A percentile compares a stretch with the other conserved stretches of the same genome.
phyloP scores from a whole-genome alignment of 2,888 invertebrate species.

The Chironomus riparius region DNA sequence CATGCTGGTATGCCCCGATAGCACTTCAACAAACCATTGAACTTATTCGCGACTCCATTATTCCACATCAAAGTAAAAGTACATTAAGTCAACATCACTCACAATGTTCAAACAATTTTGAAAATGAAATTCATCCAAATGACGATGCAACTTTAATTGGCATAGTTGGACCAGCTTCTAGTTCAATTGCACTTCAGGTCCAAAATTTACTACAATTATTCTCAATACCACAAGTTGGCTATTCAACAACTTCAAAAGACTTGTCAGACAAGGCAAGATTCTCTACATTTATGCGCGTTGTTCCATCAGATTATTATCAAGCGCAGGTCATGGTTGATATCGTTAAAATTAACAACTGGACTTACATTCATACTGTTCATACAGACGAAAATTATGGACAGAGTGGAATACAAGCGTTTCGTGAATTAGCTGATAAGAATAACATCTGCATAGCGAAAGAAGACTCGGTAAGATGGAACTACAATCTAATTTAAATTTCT shows the following conservation, averaged over 20 bases:
- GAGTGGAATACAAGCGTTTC: constrained; percentile 65
- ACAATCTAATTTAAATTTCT: not conserved
- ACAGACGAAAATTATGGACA: constrained; percentile 68
- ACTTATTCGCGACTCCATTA: constrained; percentile 60
- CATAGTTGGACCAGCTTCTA: constrained; percentile 66
- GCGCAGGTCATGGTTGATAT: constrained; percentile 63
- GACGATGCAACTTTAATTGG: constrained; percentile 47
- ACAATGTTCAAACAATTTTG: not conserved
- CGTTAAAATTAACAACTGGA: constrained; percentile 62
- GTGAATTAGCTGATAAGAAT: constrained; percentile 54
- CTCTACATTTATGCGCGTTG: constrained; percentile 67
- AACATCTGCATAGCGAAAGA: constrained; percentile 64
- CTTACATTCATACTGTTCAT: constrained; percentile 66
- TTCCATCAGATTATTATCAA: constrained; percentile 69
- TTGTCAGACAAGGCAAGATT: constrained; percentile 65
- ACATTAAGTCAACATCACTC: not conserved
- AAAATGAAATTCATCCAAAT: not conserved
- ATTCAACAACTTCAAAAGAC: constrained; percentile 67
- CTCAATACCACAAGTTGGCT: constrained; percentile 59
- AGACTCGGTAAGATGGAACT: constrained; percentile 45
- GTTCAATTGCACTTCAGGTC: constrained; percentile 57
- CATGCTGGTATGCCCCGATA: constrained; percentile 73
- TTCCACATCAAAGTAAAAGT: constrained; percentile 35
- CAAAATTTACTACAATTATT: constrained; percentile 68
- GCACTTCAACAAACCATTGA: constrained; percentile 70